Conservation (phyloP, 2,113 vertebrate species). For the Peromyscus maniculatus region DNA sequence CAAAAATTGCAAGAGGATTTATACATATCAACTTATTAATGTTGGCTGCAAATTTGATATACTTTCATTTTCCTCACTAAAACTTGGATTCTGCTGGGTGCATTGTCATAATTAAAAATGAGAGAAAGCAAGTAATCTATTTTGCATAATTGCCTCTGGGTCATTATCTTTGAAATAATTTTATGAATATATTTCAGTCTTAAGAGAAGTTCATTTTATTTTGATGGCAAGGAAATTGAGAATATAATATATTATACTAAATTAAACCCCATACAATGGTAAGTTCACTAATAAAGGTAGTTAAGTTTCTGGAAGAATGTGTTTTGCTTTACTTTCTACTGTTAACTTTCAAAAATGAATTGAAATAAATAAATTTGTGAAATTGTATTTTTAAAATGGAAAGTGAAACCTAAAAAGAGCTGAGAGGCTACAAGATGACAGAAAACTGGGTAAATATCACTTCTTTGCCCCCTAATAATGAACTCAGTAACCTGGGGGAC, state of each 20-base stretch:
- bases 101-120: not conserved
- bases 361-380: constrained; percentile 50
- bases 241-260: constrained; percentile 53
- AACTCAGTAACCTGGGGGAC: not conserved
- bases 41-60: constrained; percentile 26
- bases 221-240: constrained; percentile 24
- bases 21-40: not conserved
- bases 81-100: not conserved
- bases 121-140: not conserved
- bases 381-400: constrained; percentile 74
- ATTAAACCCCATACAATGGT: constrained; percentile 44
- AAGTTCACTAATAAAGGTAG: not conserved
- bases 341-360: constrained; percentile 50
- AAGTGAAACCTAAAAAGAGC: constrained; percentile 72
- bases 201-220: constrained; percentile 51
- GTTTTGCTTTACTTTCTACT: constrained; percentile 45
- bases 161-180: constrained; percentile 54
- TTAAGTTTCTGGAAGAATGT: constrained; percentile 62
- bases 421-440: constrained; percentile 52
- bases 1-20: constrained; percentile 51
- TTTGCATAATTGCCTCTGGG: constrained; percentile 42
- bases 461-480: not conserved
- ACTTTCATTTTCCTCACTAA: not conserved
- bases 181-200: not conserved
- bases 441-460: constrained; percentile 8